These are phyloP conservation scores for Pempheris klunzingeri DNA, from an alignment of 2,797 vertebrate species.

Conservation along the genomic window DNA sequence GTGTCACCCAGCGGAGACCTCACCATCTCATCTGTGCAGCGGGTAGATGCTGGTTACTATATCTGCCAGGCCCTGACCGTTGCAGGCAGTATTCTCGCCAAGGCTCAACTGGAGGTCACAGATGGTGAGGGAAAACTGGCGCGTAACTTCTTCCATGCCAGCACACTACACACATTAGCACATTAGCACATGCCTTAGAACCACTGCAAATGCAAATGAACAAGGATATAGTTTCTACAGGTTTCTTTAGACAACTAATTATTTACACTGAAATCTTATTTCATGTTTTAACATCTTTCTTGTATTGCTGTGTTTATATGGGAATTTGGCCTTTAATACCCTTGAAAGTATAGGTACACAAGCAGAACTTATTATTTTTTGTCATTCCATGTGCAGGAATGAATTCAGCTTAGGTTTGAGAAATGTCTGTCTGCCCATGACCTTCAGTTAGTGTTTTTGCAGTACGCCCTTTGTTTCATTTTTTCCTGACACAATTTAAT, in stretches of 20 bases:
- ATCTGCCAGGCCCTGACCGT: slow-evolving; percentile 99
- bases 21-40: slow-evolving; percentile 94
- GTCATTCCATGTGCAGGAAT: slow-evolving; percentile 25
- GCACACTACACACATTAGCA: slow-evolving; percentile 45
- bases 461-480: slow-evolving; percentile 31
- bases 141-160: slow-evolving; percentile 32
- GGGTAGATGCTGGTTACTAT: slow-evolving; percentile 96
- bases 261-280: slow-evolving; percentile 21
- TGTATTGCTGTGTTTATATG: slow-evolving; percentile 15
- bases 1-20: slow-evolving; percentile 95
- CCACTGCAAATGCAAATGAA: slow-evolving; percentile 22
- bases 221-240: too few species aligned
- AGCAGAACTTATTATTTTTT: background rate
- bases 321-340: slow-evolving; percentile 35
- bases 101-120: slow-evolving; percentile 99
- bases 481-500: slow-evolving; percentile 70
- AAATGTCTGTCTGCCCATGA: slow-evolving; percentile 44
- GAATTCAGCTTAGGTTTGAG: slow-evolving; percentile 38
- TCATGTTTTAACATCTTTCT: slow-evolving; percentile 6
- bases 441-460: slow-evolving; percentile 61
- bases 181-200: slow-evolving; percentile 6
- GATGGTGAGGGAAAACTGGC: slow-evolving; percentile 89
- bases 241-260: too few species aligned
- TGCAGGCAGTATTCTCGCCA: slow-evolving; percentile 98
- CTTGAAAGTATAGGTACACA: slow-evolving; percentile 20